These are phyloP conservation scores for Spinibarbus caldwelli DNA, from an alignment of 2,797 vertebrate species.

Conservation along the genomic window DNA sequence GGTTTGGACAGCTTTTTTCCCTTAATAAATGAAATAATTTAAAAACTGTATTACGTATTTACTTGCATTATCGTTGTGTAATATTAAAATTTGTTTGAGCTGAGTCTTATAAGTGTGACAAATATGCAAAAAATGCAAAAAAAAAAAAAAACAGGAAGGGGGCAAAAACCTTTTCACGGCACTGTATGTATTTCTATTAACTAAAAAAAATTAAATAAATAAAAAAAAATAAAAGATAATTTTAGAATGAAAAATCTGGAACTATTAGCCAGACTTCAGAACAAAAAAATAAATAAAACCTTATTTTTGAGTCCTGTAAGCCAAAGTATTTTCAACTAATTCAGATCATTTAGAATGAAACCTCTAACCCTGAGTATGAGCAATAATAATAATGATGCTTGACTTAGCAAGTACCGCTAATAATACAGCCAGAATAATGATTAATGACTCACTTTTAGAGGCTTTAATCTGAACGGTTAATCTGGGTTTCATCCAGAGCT, in stretches of 20 bases:
- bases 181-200: not conserved
- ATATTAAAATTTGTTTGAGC: too few relatives aligned
- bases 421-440: slow-evolving; percentile 31
- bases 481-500: slow-evolving; percentile 1
- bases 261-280: not conserved
- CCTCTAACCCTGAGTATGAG: not conserved
- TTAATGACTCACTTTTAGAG: slow-evolving; percentile 16
- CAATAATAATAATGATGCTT: not conserved
- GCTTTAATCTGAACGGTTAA: slow-evolving; percentile 17
- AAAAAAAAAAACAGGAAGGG: too few relatives aligned
- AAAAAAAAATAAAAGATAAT: not conserved
- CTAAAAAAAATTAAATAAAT: not conserved
- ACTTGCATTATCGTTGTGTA: too few relatives aligned
- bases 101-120: too few relatives aligned
- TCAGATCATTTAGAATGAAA: not conserved
- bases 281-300: not conserved
- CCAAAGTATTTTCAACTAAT: not conserved
- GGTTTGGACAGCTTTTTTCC: too few relatives aligned
- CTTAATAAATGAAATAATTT: too few relatives aligned
- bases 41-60: too few relatives aligned
- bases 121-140: too few relatives aligned
- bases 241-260: not conserved
- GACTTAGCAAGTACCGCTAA: not conserved
- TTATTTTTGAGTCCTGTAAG: not conserved
- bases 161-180: too few relatives aligned